Evolutionary conservation across 2,797 vertebrate genomes (phyloP).

Genomic region (Pitangus sulphuratus): DNA sequence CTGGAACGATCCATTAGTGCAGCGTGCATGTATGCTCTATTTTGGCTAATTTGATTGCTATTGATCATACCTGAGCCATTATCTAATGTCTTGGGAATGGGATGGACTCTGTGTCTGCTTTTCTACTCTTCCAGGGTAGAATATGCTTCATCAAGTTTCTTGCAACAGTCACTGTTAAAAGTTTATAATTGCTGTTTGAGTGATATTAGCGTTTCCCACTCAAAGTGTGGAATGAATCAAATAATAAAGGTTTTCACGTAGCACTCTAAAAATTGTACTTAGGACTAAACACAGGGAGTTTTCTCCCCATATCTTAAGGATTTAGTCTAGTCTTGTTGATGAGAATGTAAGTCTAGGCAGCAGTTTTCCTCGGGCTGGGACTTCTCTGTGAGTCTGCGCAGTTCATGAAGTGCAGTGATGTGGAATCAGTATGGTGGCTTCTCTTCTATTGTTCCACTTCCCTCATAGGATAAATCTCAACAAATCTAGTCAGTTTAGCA

Average conservation of each 20-base stretch:
- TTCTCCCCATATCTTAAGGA: background rate
- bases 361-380: background rate
- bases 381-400: accelerated
- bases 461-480: background rate
- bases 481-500: background rate
- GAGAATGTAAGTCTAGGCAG: background rate
- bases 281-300: background rate
- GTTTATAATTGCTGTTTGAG: background rate
- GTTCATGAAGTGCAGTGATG: background rate
- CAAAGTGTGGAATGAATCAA: background rate
- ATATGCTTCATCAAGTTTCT: background rate
- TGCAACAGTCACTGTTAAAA: background rate
- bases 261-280: background rate
- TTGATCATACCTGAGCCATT: constrained; percentile 21
- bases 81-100: background rate
- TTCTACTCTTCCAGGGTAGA: background rate
- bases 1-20: background rate
- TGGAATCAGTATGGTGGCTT: background rate
- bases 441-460: background rate
- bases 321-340: background rate
- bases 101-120: background rate
- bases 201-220: background rate
- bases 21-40: background rate
- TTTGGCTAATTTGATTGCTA: constrained; percentile 23
- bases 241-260: background rate